Conservation (phyloP, 2,888 invertebrate species). For the Diarsia brunnea region DNA sequence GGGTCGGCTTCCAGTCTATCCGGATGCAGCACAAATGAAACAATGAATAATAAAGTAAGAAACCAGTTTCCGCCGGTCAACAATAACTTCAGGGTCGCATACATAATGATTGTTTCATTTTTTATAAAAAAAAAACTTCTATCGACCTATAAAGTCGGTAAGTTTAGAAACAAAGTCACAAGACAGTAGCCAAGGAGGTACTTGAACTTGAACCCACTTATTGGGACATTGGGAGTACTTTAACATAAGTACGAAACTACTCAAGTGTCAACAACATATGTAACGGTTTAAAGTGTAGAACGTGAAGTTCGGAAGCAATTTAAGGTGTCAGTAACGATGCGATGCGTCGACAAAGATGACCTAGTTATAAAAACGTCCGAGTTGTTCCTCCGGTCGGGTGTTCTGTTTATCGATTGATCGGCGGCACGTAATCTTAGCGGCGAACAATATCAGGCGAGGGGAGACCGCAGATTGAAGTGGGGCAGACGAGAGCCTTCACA, state of each 20-base stretch:
- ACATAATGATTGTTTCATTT: conserved; percentile 34
- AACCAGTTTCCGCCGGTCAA: conserved; percentile 20
- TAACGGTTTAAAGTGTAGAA: conserved; percentile 8
- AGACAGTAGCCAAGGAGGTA: conserved; percentile 24
- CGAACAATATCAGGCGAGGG: conserved; percentile 22
- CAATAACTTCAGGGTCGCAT: conserved; percentile 28
- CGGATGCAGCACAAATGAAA: conserved; percentile 8
- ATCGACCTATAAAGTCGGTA: neutral
- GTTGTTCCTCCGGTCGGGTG: conserved; percentile 10
- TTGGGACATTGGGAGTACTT: conserved; percentile 19
- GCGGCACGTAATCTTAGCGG: conserved; percentile 19
- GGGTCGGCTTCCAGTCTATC: no score
- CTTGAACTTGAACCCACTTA: conserved; percentile 34
- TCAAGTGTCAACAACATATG: conserved; percentile 22
- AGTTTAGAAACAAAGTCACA: conserved; percentile 7
- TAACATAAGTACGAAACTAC: conserved; percentile 9
- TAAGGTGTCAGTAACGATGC: conserved; percentile 3
- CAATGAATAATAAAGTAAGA: conserved; percentile 23
- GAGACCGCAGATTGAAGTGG: conserved; percentile 36
- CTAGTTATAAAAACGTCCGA: conserved; percentile 7
- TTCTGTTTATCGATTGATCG: conserved; percentile 41
- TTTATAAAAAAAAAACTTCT: conserved; percentile 4
- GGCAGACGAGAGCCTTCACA: conserved; percentile 35
- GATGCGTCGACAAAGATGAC: conserved; percentile 19
- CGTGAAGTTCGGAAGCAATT: conserved; percentile 26